These are phyloP conservation scores for Spodoptera littoralis DNA, from an alignment of 2,888 invertebrate species.

Conservation along the genomic window DNA sequence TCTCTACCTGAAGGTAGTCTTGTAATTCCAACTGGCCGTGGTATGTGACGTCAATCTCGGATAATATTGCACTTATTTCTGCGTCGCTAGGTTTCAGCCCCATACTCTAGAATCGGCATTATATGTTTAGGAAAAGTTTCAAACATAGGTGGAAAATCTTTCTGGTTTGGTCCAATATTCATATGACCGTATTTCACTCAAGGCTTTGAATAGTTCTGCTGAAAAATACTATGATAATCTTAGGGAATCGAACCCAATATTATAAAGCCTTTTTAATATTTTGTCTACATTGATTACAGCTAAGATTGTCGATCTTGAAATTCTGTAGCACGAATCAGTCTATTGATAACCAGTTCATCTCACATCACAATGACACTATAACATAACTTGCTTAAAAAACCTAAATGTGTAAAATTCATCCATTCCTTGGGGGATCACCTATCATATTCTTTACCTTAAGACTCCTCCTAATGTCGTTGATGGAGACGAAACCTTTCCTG, in stretches of 20 bases:
- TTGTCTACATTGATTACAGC: no score
- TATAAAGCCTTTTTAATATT: no score
- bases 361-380: no score
- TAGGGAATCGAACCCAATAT: conserved; percentile 19
- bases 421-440: not conserved
- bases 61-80: conserved; percentile 93
- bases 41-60: conserved; percentile 95
- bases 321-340: no score
- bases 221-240: not conserved
- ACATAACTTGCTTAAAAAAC: no score
- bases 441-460: conserved; percentile 92
- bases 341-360: no score
- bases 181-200: no score
- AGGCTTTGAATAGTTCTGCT: no score
- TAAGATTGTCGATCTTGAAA: no score
- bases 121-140: conserved; percentile 18
- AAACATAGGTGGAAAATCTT: not conserved
- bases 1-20: conserved; percentile 95
- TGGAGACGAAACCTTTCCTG: conserved; percentile 98
- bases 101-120: conserved; percentile 87
- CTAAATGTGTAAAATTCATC: no score
- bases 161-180: not conserved
- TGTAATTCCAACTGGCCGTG: conserved; percentile 96
- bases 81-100: conserved; percentile 90
- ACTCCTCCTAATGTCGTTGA: conserved; percentile 98